These are phyloP conservation scores for Garra rufa DNA, from an alignment of 2,113 vertebrate species.

Conservation along the genomic window DNA sequence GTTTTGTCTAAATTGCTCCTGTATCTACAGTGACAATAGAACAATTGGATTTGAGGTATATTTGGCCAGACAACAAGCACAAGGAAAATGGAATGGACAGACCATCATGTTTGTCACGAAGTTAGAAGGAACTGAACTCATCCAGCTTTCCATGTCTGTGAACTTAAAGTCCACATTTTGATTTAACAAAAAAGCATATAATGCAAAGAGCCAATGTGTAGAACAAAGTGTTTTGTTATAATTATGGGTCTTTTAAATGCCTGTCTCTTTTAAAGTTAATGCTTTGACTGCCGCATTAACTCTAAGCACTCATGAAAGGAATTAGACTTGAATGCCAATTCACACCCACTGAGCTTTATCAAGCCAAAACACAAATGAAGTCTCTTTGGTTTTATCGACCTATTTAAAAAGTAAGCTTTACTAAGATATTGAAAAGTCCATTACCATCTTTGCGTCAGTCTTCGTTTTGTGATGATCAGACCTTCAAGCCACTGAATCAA, in stretches of 20 bases:
- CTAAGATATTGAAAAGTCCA: background rate
- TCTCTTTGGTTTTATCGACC: background rate
- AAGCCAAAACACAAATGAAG: conserved; percentile 36
- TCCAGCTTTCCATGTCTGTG: background rate
- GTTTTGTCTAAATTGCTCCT: background rate
- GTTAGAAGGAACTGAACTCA: background rate
- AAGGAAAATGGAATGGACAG: background rate
- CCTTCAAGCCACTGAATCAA: conserved; percentile 12
- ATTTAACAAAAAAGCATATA: conserved; percentile 21
- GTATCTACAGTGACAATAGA: background rate
- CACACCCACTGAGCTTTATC: conserved; percentile 38
- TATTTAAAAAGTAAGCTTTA: background rate
- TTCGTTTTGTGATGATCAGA: background rate
- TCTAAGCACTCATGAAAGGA: conserved; percentile 23
- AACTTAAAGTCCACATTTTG: background rate
- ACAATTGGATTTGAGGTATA: background rate
- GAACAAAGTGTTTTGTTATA: conserved; percentile 46
- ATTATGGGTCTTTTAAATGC: conserved; percentile 43
- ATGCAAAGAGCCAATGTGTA: conserved; percentile 8
- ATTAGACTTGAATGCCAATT: conserved; percentile 14
- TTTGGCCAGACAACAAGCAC: background rate
- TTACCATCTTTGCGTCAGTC: conserved; percentile 7
- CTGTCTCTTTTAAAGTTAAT: conserved; percentile 44
- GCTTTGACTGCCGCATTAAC: conserved; percentile 30
- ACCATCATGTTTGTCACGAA: background rate